These are phyloP conservation scores for Mionectes olivaceus DNA, from an alignment of 2,797 vertebrate species.

Conservation along the genomic window DNA sequence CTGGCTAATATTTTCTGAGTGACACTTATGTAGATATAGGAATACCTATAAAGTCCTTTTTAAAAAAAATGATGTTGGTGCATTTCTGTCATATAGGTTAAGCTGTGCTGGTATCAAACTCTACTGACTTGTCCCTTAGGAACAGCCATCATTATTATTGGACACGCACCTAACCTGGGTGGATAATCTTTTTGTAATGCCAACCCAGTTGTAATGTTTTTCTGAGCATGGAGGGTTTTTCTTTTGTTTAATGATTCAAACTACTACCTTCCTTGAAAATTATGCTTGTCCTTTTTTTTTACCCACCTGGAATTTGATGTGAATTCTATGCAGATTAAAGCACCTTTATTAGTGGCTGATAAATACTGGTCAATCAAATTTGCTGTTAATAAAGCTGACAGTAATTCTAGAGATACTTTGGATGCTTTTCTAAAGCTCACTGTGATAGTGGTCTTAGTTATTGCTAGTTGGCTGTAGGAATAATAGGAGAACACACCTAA, in stretches of 20 bases:
- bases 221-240: not conserved
- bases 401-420: not conserved
- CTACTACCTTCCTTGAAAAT: not conserved
- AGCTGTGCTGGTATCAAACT: not conserved
- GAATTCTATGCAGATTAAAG: not conserved
- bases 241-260: not conserved
- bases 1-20: not conserved
- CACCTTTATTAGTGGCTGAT: not conserved
- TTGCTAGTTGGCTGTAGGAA: not conserved
- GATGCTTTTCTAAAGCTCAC: not conserved
- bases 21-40: not conserved
- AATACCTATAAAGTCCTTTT: not conserved
- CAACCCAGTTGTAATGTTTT: not conserved
- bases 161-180: not conserved
- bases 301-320: not conserved
- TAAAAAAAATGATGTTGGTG: not conserved
- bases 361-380: not conserved
- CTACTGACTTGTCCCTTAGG: not conserved
- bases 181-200: not conserved
- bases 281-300: not conserved
- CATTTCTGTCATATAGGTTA: not conserved
- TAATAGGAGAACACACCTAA: not conserved
- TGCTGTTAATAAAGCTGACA: not conserved
- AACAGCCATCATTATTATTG: not conserved
- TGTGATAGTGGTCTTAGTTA: not conserved